These are phyloP conservation scores for Scyliorhinus canicula DNA, from an alignment of 2,797 vertebrate species.

Conservation along the genomic window DNA sequence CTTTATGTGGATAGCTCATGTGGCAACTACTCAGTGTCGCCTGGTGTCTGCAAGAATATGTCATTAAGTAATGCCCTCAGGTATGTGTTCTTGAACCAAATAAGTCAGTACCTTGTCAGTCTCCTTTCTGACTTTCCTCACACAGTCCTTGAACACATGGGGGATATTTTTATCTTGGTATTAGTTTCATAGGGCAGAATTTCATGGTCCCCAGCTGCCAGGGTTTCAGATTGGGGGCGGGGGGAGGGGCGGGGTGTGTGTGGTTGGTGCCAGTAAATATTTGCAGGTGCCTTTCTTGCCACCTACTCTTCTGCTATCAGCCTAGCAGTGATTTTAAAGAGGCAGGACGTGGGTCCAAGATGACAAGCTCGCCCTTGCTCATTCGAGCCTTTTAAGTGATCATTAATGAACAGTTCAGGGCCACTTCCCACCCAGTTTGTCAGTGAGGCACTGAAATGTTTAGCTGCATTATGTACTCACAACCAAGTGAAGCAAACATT, in stretches of 20 bases:
- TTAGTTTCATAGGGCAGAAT: background rate
- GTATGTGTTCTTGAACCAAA: background rate
- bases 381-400: background rate
- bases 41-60: background rate
- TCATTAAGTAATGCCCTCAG: background rate
- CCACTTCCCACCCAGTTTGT: no score
- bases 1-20: background rate
- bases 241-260: no score
- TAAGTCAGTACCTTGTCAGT: background rate
- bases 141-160: background rate
- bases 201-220: background rate
- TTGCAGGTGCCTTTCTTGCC: background rate
- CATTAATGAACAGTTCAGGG: background rate
- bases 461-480: background rate
- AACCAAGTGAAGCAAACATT: background rate
- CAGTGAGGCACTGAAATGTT: background rate
- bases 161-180: background rate
- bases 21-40: background rate
- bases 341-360: no score
- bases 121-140: background rate
- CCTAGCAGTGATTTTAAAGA: background rate
- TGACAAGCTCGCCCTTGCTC: background rate
- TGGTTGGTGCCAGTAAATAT: background rate
- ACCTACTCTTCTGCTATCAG: background rate
- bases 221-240: background rate